Conservation (phyloP, 2,113 vertebrate genomes). For the Candoia aspera region DNA sequence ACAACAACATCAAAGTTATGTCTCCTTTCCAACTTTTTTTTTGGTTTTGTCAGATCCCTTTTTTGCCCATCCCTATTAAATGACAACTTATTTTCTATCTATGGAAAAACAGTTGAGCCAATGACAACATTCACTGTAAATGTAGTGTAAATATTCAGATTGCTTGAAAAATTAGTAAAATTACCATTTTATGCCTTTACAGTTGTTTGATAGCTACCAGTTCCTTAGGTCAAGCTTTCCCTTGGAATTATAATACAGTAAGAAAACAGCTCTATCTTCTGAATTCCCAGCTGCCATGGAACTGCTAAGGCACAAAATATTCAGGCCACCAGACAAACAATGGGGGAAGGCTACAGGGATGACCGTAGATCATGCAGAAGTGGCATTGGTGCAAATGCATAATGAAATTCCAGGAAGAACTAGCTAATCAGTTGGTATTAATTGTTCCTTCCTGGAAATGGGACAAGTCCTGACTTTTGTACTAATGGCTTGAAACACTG, state of each 20-base stretch:
- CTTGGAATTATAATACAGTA: not conserved
- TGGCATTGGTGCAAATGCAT: constrained; percentile 7
- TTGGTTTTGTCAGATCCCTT: not conserved
- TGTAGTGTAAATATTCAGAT: not conserved
- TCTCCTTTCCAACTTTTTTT: not conserved
- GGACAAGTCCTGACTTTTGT: not conserved
- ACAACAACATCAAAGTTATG: not conserved
- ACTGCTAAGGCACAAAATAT: not conserved
- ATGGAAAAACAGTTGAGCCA: not conserved
- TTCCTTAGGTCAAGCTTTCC: not conserved
- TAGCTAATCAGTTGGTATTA: constrained; percentile 24
- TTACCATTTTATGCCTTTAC: not conserved
- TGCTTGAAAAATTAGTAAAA: not conserved
- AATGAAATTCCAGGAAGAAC: constrained; percentile 35
- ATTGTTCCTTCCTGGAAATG: constrained; percentile 22
- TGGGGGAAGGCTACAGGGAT: not conserved
- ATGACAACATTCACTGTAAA: not conserved
- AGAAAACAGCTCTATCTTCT: not conserved
- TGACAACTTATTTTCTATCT: not conserved
- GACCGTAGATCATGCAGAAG: not conserved
- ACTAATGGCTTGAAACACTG: not conserved
- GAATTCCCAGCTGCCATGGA: not conserved
- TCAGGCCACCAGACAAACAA: not conserved
- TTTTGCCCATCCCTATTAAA: not conserved
- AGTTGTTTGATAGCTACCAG: not conserved